phyloP scores from a whole-genome alignment of 2,888 invertebrate species.

The Eupelmus urozonus region DNA sequence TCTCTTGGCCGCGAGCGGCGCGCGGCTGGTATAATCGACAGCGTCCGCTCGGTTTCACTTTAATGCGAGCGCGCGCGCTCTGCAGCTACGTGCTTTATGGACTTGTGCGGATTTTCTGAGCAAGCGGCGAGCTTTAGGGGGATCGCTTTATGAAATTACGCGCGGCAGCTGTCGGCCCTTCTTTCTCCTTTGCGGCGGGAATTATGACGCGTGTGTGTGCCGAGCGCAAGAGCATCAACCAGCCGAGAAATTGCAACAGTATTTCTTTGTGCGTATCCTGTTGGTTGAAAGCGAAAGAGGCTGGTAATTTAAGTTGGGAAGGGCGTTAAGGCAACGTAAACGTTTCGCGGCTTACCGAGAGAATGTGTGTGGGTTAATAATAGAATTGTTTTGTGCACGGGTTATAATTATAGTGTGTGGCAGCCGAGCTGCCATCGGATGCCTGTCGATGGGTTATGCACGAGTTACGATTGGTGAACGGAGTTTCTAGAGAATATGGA shows the following conservation, averaged over 20 bases:
- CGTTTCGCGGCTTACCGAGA: constrained; percentile 31
- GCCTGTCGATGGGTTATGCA: constrained; percentile 24
- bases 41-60: constrained; percentile 30
- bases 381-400: constrained; percentile 48
- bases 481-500: not conserved
- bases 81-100: constrained; percentile 28
- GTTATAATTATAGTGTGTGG: constrained; percentile 36
- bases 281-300: not conserved
- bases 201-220: constrained; percentile 42
- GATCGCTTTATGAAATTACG: constrained; percentile 32
- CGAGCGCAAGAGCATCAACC: constrained; percentile 45
- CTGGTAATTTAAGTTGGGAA: constrained; percentile 28
- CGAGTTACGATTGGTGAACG: not conserved
- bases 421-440: not conserved
- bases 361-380: constrained; percentile 35
- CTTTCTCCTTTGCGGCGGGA: constrained; percentile 24
- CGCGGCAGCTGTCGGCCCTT: constrained; percentile 42
- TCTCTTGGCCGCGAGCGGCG: not conserved
- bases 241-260: constrained; percentile 53
- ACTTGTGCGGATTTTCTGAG: constrained; percentile 23
- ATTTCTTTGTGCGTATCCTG: constrained; percentile 43
- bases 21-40: constrained; percentile 34
- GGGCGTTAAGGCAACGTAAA: constrained; percentile 20
- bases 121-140: no score
- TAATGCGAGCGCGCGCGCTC: constrained; percentile 24